These are phyloP conservation scores for Rhagologus leucostigma DNA, from an alignment of 2,113 vertebrate species.

Conservation along the genomic window DNA sequence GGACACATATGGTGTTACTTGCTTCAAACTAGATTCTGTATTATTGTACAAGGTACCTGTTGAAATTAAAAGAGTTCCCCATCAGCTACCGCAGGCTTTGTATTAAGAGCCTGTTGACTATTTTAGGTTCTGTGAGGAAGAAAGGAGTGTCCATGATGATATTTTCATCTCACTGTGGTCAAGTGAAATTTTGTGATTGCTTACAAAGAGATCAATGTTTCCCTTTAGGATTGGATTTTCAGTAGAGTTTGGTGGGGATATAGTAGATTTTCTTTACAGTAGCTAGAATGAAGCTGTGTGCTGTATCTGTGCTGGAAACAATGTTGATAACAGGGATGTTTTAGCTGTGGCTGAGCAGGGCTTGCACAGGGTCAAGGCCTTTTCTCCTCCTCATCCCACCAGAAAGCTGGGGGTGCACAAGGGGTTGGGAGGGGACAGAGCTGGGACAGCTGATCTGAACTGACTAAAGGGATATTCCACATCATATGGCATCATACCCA, in stretches of 20 bases:
- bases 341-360: not conserved
- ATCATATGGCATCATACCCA: not conserved
- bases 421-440: not conserved
- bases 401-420: rapidly evolving
- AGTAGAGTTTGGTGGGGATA: not conserved
- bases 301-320: not conserved
- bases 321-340: not conserved
- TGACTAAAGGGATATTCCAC: not conserved
- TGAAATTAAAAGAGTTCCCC: not conserved
- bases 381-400: not conserved
- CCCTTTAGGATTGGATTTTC: not conserved
- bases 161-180: not conserved
- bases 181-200: not conserved
- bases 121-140: not conserved
- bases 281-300: not conserved
- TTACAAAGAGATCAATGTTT: not conserved
- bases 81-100: not conserved
- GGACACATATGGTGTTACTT: rapidly evolving
- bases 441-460: not conserved
- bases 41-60: not conserved
- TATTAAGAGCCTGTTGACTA: not conserved
- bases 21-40: not conserved
- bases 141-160: not conserved
- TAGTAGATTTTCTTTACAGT: not conserved
- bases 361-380: not conserved